A percentile compares a stretch with the other conserved stretches of the same genome.
Conservation (phyloP, 2,797 vertebrate species). For the Zenarchopterus dispar region DNA sequence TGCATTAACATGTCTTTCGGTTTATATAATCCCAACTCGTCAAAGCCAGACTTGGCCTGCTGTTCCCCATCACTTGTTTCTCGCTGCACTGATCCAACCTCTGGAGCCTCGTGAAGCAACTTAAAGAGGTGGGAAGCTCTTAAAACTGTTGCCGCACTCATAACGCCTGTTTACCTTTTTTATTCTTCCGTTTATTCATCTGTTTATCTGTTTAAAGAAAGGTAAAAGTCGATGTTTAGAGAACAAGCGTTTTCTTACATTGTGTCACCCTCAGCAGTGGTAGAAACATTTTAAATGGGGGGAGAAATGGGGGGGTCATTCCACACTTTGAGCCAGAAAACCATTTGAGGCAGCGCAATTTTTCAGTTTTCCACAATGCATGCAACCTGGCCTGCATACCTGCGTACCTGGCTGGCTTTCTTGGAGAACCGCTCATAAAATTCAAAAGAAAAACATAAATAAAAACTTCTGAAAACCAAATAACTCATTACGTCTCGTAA, state of each 20-base stretch:
- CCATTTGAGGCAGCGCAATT: slow-evolving; percentile 62
- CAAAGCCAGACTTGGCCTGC: too few species aligned
- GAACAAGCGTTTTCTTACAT: slow-evolving; percentile 44
- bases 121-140: slow-evolving; percentile 43
- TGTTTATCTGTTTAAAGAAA: slow-evolving; percentile 16
- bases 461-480: slow-evolving; percentile 37
- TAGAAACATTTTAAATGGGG: slow-evolving; percentile 54
- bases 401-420: slow-evolving; percentile 54
- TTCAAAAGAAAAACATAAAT: slow-evolving; percentile 26
- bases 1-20: too few species aligned
- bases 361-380: slow-evolving; percentile 67
- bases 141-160: slow-evolving; percentile 17
- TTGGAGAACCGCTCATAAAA: slow-evolving; percentile 64
- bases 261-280: slow-evolving; percentile 34
- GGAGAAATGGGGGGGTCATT: too few species aligned
- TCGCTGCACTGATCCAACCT: slow-evolving; percentile 1
- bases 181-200: too few species aligned
- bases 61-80: neutral
- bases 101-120: slow-evolving; percentile 20
- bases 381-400: slow-evolving; percentile 37
- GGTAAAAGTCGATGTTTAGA: neutral
- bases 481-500: slow-evolving; percentile 52
- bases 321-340: slow-evolving; percentile 56
- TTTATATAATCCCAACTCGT: too few species aligned
- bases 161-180: slow-evolving; percentile 28